phyloP scores from a whole-genome alignment of 2,888 invertebrate species.

The Nasonia oneida region DNA sequence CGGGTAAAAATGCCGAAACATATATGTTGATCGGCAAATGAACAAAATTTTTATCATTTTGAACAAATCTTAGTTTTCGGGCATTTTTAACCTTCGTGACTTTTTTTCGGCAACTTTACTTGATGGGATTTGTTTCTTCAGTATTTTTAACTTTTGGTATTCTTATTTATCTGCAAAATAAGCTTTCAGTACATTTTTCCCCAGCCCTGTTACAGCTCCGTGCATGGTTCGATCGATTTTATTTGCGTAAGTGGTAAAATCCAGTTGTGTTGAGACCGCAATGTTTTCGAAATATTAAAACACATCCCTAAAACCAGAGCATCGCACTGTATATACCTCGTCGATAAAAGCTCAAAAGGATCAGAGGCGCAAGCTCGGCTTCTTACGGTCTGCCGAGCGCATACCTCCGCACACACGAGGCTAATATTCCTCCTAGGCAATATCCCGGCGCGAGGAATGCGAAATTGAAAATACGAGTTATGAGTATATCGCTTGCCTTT shows the following conservation, averaged over 20 bases:
- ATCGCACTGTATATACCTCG: neutral
- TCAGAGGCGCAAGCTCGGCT: constrained; percentile 14
- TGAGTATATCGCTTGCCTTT: constrained; percentile 38
- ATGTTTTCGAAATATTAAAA: too few species aligned
- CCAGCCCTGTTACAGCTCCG: too few species aligned
- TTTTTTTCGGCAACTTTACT: too few species aligned
- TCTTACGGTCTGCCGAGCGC: constrained; percentile 51
- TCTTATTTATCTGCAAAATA: too few species aligned
- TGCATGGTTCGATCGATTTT: neutral
- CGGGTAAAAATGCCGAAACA: too few species aligned
- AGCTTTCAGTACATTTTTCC: too few species aligned
- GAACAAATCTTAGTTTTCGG: too few species aligned
- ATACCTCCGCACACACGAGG: neutral
- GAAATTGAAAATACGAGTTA: constrained; percentile 57
- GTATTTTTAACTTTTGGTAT: too few species aligned
- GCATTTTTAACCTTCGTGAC: too few species aligned
- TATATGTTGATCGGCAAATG: too few species aligned
- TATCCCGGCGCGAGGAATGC: constrained; percentile 34
- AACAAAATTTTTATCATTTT: too few species aligned
- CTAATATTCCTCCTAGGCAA: constrained; percentile 4
- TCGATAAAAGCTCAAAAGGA: neutral
- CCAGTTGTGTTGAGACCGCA: neutral
- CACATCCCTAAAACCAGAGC: neutral
- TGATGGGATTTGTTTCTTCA: too few species aligned
- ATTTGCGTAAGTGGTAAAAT: constrained; percentile 15